Conservation (phyloP, 2,113 vertebrate species). For the Tupaia chinensis region DNA sequence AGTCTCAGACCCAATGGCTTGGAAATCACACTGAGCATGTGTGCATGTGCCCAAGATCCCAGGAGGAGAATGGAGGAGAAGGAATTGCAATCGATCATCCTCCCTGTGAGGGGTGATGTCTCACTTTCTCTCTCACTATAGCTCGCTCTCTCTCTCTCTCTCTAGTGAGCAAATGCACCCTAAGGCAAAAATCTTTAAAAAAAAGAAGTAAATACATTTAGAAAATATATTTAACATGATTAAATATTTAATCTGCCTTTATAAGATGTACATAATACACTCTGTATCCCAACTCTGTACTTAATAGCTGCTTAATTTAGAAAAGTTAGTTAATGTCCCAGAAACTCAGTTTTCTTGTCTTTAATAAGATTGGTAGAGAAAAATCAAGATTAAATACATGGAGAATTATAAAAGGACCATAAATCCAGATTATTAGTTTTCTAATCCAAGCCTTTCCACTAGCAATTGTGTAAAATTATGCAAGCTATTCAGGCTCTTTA, state of each 20-base stretch:
- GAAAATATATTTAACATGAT: background rate
- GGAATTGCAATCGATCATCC: too few relatives aligned
- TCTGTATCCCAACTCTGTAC: background rate
- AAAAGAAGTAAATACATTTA: background rate
- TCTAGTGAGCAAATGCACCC: too few relatives aligned
- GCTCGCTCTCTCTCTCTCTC: too few relatives aligned
- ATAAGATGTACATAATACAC: background rate
- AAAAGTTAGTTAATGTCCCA: background rate
- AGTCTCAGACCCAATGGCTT: too few relatives aligned
- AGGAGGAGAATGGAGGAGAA: too few relatives aligned
- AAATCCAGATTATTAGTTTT: background rate
- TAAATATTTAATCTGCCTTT: background rate
- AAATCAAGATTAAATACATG: background rate
- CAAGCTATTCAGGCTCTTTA: background rate
- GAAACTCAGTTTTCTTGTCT: background rate
- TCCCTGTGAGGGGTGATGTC: too few relatives aligned
- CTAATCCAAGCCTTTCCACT: background rate
- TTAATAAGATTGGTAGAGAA: background rate
- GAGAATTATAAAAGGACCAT: background rate
- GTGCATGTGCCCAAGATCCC: too few relatives aligned
- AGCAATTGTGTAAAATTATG: background rate
- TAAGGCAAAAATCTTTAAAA: too few relatives aligned
- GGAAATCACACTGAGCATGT: too few relatives aligned
- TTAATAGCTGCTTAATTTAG: background rate
- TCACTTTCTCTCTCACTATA: too few relatives aligned